Conservation (phyloP, 2,888 invertebrate genomes). For the Entomobrya multifasciata region DNA sequence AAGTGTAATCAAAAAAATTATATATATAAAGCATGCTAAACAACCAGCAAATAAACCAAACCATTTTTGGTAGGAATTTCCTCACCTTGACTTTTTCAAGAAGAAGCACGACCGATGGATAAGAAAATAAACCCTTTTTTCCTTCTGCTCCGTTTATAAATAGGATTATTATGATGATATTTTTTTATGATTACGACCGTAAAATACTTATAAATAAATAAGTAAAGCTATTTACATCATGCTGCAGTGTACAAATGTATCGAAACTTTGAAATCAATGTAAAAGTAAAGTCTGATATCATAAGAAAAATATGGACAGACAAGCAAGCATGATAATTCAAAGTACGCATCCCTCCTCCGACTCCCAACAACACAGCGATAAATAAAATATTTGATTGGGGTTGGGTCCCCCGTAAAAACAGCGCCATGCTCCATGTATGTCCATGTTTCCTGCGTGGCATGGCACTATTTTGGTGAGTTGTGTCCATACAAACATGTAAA, state of each 20-base stretch:
- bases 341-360: too few relatives aligned
- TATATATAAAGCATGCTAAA: slow-evolving; percentile 37
- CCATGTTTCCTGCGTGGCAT: background rate
- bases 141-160: background rate
- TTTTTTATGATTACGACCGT: slow-evolving; percentile 13
- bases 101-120: too few relatives aligned
- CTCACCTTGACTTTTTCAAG: slow-evolving; percentile 24
- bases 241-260: too few relatives aligned
- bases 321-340: too few relatives aligned
- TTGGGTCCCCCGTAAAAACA: slow-evolving; percentile 13
- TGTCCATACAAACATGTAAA: too few relatives aligned
- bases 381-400: slow-evolving; percentile 40
- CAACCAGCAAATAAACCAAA: slow-evolving; percentile 56
- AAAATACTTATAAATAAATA: slow-evolving; percentile 28
- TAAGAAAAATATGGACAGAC: too few relatives aligned
- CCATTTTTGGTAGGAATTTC: slow-evolving; percentile 57
- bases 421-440: background rate
- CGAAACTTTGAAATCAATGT: too few relatives aligned
- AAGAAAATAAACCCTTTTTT: background rate
- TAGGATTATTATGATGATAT: slow-evolving; percentile 30
- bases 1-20: slow-evolving; percentile 70
- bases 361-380: too few relatives aligned
- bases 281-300: too few relatives aligned
- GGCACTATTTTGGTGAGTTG: background rate
- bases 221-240: background rate